Evolutionary conservation across 1,140 invertebrate genomes (phyloP).

Genomic region (Drosophila funebris): DNA sequence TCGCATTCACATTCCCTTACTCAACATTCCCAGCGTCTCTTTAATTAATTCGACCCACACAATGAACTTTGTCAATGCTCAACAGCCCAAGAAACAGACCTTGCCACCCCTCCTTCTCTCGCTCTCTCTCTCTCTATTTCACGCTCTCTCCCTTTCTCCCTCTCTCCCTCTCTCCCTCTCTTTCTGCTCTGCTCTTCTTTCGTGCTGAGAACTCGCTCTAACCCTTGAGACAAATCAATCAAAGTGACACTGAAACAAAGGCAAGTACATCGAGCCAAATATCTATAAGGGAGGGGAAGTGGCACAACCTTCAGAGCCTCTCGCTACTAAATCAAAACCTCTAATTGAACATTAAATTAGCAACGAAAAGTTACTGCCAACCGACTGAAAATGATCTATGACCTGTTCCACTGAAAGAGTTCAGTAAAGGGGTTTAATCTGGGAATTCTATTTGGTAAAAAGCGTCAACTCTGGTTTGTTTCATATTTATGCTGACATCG

Average conservation of each 20-base stretch:
- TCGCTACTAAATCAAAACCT: slow-evolving; percentile 46
- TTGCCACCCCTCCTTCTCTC: neutral
- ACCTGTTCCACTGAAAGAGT: neutral
- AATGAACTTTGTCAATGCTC: slow-evolving; percentile 52
- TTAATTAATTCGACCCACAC: slow-evolving; percentile 66
- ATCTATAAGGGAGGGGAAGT: neutral
- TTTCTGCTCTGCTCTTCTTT: too few species aligned
- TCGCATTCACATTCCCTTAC: slow-evolving; percentile 19
- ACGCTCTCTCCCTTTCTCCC: too few species aligned
- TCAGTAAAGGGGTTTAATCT: neutral
- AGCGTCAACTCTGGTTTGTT: too few species aligned
- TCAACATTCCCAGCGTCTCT: neutral
- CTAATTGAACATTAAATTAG: slow-evolving; percentile 71
- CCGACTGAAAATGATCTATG: slow-evolving; percentile 16
- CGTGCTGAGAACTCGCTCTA: neutral
- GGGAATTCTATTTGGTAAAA: neutral
- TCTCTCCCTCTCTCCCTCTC: too few species aligned
- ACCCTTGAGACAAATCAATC: slow-evolving; percentile 57
- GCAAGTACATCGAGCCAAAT: neutral
- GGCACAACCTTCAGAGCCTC: neutral
- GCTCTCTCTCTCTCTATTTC: too few species aligned
- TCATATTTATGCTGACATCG: too few species aligned
- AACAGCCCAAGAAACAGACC: slow-evolving; percentile 18
- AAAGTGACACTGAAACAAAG: slow-evolving; percentile 34
- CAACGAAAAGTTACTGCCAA: slow-evolving; percentile 8